Conservation (phyloP, 2,888 invertebrate genomes). For the Eugnorisma glareosa region DNA sequence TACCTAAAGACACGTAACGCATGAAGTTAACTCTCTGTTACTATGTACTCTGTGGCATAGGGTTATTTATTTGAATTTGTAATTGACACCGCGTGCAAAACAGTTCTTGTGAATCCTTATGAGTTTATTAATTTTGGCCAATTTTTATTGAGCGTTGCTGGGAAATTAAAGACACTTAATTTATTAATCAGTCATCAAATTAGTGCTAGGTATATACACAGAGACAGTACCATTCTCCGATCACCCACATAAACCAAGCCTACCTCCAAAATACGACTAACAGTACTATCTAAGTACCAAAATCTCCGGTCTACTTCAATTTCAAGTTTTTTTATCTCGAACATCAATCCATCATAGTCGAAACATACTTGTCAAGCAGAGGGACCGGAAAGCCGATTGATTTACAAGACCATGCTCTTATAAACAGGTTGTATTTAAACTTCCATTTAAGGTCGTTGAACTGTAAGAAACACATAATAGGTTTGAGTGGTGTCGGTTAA, state of each 20-base stretch:
- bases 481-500: conserved; percentile 40
- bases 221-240: background rate
- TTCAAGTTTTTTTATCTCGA: conserved; percentile 56
- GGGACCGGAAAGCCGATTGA: conserved; percentile 62
- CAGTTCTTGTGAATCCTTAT: conserved; percentile 32
- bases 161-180: background rate
- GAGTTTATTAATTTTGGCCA: conserved; percentile 9
- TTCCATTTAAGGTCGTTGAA: conserved; percentile 58
- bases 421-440: conserved; percentile 69
- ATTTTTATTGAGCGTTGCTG: background rate
- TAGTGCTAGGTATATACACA: no score
- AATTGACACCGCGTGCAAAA: conserved; percentile 42
- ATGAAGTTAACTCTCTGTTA: background rate
- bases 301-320: conserved; percentile 18
- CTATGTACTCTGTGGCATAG: conserved; percentile 12
- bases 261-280: conserved; percentile 8
- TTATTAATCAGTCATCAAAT: background rate
- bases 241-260: background rate
- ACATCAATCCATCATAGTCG: conserved; percentile 63
- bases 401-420: conserved; percentile 66
- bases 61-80: conserved; percentile 32
- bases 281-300: conserved; percentile 48
- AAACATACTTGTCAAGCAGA: conserved; percentile 58
- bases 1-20: no score
- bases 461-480: conserved; percentile 50